Percentiles rank a stretch among this genome's conserved stretches.
Evolutionary conservation across 1,140 invertebrate species (phyloP).

Genomic region (Zaprionus taronus): DNA sequence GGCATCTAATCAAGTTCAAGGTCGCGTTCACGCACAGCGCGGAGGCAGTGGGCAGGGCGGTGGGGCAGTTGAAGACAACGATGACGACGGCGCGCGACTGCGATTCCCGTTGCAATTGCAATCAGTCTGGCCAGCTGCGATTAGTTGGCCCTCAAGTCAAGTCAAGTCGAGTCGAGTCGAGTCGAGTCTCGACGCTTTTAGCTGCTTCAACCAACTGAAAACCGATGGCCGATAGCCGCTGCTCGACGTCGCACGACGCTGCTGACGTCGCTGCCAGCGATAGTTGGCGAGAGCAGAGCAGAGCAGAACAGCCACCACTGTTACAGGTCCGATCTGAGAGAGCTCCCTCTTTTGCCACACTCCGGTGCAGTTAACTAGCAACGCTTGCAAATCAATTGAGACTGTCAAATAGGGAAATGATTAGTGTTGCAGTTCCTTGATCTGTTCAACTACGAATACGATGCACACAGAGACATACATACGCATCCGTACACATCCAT

Average conservation of each 20-base stretch:
- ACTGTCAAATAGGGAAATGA: background rate
- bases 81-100: background rate
- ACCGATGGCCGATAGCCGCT: constrained; percentile 12
- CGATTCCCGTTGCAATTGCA: constrained; percentile 5
- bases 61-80: background rate
- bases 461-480: background rate
- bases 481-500: background rate
- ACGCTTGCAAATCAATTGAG: background rate
- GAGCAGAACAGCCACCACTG: background rate
- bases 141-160: constrained; percentile 1
- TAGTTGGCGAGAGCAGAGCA: background rate
- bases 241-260: background rate
- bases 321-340: background rate
- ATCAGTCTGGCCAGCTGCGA: background rate
- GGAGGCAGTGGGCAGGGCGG: too few species aligned
- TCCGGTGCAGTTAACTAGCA: background rate
- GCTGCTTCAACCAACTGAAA: constrained; percentile 45
- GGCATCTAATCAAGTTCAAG: constrained; percentile 42
- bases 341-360: background rate
- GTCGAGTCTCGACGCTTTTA: constrained; percentile 26
- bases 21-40: constrained; percentile 25
- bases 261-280: background rate
- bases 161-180: background rate
- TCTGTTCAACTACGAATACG: background rate
- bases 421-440: background rate